These are phyloP conservation scores for Sphinx pinastri DNA, from an alignment of 2,888 invertebrate genomes.

Conservation along the genomic window DNA sequence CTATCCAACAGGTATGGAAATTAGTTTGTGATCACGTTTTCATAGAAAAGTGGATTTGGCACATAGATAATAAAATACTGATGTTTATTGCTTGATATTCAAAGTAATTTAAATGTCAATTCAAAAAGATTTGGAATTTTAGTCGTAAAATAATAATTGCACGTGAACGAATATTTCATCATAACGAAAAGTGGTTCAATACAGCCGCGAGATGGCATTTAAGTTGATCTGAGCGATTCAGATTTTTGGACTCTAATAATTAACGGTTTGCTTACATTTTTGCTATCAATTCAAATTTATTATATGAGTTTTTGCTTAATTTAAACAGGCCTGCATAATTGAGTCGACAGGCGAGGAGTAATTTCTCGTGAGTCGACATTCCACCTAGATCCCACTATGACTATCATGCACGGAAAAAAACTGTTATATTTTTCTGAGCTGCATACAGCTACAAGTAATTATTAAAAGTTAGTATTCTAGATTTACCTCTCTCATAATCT, in stretches of 20 bases:
- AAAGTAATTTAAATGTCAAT: not conserved
- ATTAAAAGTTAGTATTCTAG: not conserved
- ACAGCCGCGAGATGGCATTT: not conserved
- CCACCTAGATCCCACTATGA: too few species aligned
- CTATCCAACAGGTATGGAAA: not conserved
- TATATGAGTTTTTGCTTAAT: too few species aligned
- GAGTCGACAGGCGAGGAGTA: too few species aligned
- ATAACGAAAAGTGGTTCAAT: not conserved
- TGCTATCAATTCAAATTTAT: too few species aligned
- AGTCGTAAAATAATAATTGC: not conserved
- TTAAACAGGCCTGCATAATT: too few species aligned
- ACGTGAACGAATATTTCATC: not conserved
- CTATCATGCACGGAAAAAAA: too few species aligned
- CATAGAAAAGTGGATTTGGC: not conserved
- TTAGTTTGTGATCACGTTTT: not conserved
- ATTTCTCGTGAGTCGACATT: too few species aligned
- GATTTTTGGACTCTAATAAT: too few species aligned
- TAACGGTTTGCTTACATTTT: too few species aligned
- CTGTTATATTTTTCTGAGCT: too few species aligned
- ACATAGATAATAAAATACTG: not conserved
- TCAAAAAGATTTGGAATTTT: not conserved
- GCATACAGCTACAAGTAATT: not conserved
- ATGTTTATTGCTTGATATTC: not conserved
- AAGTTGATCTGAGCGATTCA: too few species aligned
- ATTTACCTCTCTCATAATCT: constrained; percentile 73